Evolutionary conservation across 2,113 vertebrate genomes (phyloP).

Genomic region (Cyprinodon brontotheroides): DNA sequence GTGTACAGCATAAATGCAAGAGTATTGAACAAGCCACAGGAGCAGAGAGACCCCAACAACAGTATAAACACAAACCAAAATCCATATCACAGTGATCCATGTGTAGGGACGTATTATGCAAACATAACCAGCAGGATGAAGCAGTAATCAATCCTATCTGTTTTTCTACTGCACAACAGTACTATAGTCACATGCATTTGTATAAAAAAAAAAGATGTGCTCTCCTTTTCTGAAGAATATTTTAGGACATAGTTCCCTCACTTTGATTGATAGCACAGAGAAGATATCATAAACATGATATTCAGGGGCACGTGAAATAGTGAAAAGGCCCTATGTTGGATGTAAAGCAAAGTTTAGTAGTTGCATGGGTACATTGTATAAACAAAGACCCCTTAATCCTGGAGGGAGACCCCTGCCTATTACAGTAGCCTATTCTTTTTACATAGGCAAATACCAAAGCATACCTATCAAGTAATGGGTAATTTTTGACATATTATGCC

Average conservation of each 20-base stretch:
- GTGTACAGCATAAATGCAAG: neutral
- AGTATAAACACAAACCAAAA: constrained; percentile 29
- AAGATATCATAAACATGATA: constrained; percentile 22
- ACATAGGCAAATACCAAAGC: constrained; percentile 22
- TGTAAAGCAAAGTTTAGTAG: constrained; percentile 37
- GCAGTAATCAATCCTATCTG: constrained; percentile 57
- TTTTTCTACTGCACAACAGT: constrained; percentile 28
- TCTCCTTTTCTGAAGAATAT: neutral
- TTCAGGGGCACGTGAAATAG: constrained; percentile 24
- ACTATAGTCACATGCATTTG: neutral
- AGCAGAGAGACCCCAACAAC: constrained; percentile 24
- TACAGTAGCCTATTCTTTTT: neutral
- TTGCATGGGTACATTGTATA: constrained; percentile 9
- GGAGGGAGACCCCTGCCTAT: neutral
- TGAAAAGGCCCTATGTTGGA: constrained; percentile 21
- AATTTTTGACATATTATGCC: constrained; percentile 58
- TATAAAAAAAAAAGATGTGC: neutral
- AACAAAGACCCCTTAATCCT: constrained; percentile 14
- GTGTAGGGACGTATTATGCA: constrained; percentile 42
- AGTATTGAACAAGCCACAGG: constrained; percentile 18
- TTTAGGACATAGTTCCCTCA: constrained; percentile 21
- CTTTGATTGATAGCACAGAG: constrained; percentile 48
- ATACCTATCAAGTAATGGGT: constrained; percentile 40
- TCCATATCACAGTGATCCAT: constrained; percentile 46
- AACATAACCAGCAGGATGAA: constrained; percentile 52